Conservation (phyloP, 2,797 vertebrate species). For the Arrhamphus sclerolepis region DNA sequence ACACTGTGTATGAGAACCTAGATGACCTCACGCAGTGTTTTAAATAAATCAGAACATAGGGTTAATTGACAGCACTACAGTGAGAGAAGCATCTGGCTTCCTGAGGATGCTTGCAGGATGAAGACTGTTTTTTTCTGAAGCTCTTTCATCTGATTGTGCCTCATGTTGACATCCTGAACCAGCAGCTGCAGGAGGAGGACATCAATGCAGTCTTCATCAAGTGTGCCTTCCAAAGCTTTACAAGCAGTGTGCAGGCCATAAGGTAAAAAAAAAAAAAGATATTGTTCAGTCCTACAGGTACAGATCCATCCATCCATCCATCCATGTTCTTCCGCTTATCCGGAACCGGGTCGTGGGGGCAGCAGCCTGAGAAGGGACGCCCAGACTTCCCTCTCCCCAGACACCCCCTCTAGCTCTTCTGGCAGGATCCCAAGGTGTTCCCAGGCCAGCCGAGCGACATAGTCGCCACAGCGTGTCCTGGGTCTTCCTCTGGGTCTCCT, state of each 20-base stretch:
- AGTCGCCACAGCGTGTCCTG: too few species aligned
- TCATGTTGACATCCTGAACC: not conserved
- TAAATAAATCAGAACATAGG: constrained; percentile 15
- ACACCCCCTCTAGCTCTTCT: too few species aligned
- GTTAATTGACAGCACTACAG: constrained; percentile 5
- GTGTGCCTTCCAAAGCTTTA: too few species aligned
- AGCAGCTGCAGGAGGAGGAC: constrained; percentile 1
- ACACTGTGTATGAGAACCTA: constrained; percentile 14
- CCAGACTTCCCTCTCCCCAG: too few species aligned
- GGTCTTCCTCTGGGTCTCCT: too few species aligned
- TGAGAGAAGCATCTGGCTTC: constrained; percentile 35
- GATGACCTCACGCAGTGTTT: constrained; percentile 38
- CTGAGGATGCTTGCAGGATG: not conserved
- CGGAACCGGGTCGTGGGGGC: too few species aligned
- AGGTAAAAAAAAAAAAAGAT: not conserved
- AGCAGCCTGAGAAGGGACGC: too few species aligned
- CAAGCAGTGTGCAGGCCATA: not conserved
- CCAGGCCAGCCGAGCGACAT: too few species aligned
- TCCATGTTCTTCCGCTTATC: too few species aligned
- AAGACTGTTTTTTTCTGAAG: not conserved
- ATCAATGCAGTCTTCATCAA: constrained; percentile 1
- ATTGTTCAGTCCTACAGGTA: not conserved
- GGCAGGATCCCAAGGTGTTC: too few species aligned
- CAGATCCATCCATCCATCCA: too few species aligned
- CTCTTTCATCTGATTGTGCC: not conserved